Evolutionary conservation across 2,797 vertebrate genomes (phyloP).

Genomic region (Hyperoplus lanceolatus): DNA sequence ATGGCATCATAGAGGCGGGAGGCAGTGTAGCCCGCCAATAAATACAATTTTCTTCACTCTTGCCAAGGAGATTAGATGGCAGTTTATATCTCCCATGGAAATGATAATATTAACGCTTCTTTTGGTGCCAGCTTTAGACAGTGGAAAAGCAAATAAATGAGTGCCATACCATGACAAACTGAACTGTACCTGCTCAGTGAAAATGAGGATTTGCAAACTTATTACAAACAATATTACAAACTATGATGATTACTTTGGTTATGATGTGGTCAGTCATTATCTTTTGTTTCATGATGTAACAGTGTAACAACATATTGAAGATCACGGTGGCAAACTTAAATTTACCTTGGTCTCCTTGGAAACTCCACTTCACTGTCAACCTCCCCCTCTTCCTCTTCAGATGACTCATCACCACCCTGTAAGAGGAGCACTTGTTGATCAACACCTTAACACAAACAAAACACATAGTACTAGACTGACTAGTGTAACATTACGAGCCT

Average conservation of each 20-base stretch:
- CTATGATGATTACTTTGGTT: background rate
- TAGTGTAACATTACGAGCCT: background rate
- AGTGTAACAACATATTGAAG: constrained; percentile 9
- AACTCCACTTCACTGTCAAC: constrained; percentile 99
- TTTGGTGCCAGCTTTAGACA: too few relatives aligned
- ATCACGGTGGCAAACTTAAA: constrained; percentile 34
- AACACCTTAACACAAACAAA: constrained; percentile 10
- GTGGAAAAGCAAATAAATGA: too few relatives aligned
- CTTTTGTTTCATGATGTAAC: constrained; percentile 18
- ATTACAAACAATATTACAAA: background rate
- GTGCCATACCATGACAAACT: too few relatives aligned
- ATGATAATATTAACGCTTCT: too few relatives aligned
- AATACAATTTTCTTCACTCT: too few relatives aligned
- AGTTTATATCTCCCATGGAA: too few relatives aligned
- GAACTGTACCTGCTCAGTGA: too few relatives aligned
- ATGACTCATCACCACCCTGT: constrained; percentile 95
- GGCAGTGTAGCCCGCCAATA: too few relatives aligned
- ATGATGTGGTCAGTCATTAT: constrained; percentile 5
- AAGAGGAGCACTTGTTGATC: constrained; percentile 45
- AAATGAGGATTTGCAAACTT: too few relatives aligned
- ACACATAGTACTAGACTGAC: constrained; percentile 7
- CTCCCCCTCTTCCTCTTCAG: constrained; percentile 98
- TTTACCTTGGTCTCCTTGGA: constrained; percentile 96
- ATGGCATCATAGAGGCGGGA: too few relatives aligned
- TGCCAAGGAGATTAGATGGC: too few relatives aligned